Base-by-base conservation (phyloP, 2,888 invertebrate genomes). In the Heliconius sara region DNA sequence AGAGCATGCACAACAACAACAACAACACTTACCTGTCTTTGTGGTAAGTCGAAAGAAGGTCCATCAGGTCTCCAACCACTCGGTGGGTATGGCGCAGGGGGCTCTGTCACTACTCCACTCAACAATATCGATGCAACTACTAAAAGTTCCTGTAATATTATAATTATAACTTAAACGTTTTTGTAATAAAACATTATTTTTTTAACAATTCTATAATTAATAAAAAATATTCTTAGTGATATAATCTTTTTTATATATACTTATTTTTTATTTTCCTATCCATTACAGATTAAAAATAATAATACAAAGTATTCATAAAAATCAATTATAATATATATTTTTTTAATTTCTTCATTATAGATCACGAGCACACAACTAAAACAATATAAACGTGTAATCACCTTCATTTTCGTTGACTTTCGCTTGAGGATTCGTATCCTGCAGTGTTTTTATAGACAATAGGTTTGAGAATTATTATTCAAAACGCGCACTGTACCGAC, bases 341-440 rank as follows among this genome's bases (percentile, higher is more conserved):
- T 13, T 75, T 65, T 72, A 16, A 57, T 25, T 73, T 71, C 60
- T 27, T 19, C 75, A 76, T 65, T 68, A 68, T 22, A 47, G 27
- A 72, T 75, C 68, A 83, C 83, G 75, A 81, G 84, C 82, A 84
- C 85, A 82, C 84, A 84, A 84, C 84, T 81, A 82, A 80, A 84
- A 84, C 85, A 87, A 82, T 83, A 83, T 85, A 86, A 89, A 91
- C 93, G 92, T 91, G 91, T 90, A 85, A 91, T 93, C 94, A 95
- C 95, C 95, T 95, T 95, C 95, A 95, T 95, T 93, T 92, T 94
- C 91, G 91, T 87, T 83, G 88, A 89, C 91, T 93, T 93, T 93
- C 92, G 93, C 88, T 91, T 89, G 85, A 79, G 80, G 77, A 82
- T 77, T 78, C 83, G 87, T 39, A 65, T 88, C 87, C 87, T 70